Evolutionary conservation across 2,113 vertebrate genomes (phyloP), one percentile per base, ranked within the genome.

Genomic region (Cryptoleucopteryx plumbea): DNA sequence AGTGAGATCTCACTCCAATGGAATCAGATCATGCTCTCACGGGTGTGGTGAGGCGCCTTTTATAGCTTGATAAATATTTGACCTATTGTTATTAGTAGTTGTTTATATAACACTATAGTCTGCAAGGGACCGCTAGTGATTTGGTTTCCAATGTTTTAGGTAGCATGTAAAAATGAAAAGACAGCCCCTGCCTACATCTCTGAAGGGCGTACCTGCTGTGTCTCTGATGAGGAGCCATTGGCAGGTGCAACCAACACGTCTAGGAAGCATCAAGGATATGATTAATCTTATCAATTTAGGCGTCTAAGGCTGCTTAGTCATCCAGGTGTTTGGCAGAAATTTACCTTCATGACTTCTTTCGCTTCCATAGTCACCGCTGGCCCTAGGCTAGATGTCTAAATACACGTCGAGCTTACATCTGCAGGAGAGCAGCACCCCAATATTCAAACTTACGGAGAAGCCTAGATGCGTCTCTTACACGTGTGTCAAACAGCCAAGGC

Each of bases 321-420:
- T 53, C 34, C 82, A 34, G 25, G 42, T 77, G 32, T 90, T 95
- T 91, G 87, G 73, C 91, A 96, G 87, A 84, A 96, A 74, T 87
- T 85, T 87, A 70, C 65, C 70, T 87, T 68, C 4, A 1, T 72
- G 73, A 82, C 74, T 95, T 59, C 73, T 92, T 58, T 90, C 0
- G 1, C 86, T 95, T 87, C 84, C 53, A 27, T 13, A 82, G 73
- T 29, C 90, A 74, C 53, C 70, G 26, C 5, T 34, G 58, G 82
- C 93, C 81, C 71, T 67, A 82, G 93, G 93, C 78, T 79, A 95
- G 34, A n/a, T 75, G 31, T 90, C 93, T 91, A 79, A 94, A 89
- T 56, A 81, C 36, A 20, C 16, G 61, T 13, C 10, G 5, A 71
- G 34, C 75, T 79, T 56, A 59, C 40, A 27, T 63, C 83, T 91